Conservation (phyloP, 2,888 invertebrate species). For the Ornithoptera alexandrae region DNA sequence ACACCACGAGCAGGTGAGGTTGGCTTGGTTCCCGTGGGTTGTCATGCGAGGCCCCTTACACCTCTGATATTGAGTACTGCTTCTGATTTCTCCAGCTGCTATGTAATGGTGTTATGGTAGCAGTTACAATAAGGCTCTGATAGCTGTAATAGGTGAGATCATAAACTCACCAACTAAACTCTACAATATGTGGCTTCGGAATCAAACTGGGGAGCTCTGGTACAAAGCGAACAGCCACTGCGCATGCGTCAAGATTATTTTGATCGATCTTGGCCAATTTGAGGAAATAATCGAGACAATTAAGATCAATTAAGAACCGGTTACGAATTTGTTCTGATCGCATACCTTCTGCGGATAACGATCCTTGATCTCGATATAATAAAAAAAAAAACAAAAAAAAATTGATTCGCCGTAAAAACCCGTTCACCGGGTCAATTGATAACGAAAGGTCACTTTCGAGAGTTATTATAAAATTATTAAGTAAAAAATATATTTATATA, state of each 20-base stretch:
- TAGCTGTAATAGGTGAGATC: too few relatives aligned
- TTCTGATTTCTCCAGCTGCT: too few relatives aligned
- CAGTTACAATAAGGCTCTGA: too few relatives aligned
- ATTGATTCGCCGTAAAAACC: constrained; percentile 12
- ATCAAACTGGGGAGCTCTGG: too few relatives aligned
- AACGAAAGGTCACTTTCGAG: constrained; percentile 24
- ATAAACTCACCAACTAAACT: too few relatives aligned
- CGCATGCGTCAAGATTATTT: background rate
- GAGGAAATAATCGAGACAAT: constrained; percentile 10
- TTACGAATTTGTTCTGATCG: constrained; percentile 17
- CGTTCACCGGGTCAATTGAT: constrained; percentile 16
- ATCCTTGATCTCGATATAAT: constrained; percentile 24
- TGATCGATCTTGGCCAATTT: constrained; percentile 6
- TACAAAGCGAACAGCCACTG: too few relatives aligned
- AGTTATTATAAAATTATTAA: background rate
- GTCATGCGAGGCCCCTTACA: too few relatives aligned
- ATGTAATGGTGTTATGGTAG: too few relatives aligned
- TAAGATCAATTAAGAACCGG: constrained; percentile 21
- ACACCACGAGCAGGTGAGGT: too few relatives aligned
- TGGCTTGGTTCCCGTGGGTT: too few relatives aligned
- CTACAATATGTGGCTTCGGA: too few relatives aligned
- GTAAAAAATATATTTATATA: background rate
- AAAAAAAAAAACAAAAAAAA: constrained; percentile 3
- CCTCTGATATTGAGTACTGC: too few relatives aligned
- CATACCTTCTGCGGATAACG: constrained; percentile 16